phyloP scores from a whole-genome alignment of 2,888 invertebrate genomes.

The Emmelina monodactyla region DNA sequence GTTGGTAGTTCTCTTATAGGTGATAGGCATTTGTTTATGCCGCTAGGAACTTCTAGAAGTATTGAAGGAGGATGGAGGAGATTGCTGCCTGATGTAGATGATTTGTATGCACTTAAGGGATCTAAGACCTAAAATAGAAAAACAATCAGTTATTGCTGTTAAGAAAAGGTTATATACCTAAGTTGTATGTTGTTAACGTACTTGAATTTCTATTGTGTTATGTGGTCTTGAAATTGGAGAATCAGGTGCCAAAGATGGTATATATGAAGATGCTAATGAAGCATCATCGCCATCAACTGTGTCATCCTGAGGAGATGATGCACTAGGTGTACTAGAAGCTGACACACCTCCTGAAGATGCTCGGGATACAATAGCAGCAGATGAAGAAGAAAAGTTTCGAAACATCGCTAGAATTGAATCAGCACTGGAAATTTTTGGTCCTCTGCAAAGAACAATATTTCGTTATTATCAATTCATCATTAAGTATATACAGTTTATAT shows the following conservation, averaged over 20 bases:
- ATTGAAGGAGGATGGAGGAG: constrained; percentile 77
- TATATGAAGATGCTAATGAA: constrained; percentile 72
- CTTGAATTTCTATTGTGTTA: constrained; percentile 58
- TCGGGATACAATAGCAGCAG: constrained; percentile 64
- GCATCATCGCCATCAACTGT: constrained; percentile 74
- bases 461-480: too few relatives aligned
- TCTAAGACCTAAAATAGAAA: constrained; percentile 65
- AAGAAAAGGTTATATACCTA: not conserved
- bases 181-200: constrained; percentile 15
- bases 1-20: constrained; percentile 82
- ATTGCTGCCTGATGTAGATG: constrained; percentile 63
- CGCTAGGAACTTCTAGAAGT: constrained; percentile 77
- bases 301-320: constrained; percentile 78
- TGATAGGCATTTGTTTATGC: constrained; percentile 79
- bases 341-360: constrained; percentile 71
- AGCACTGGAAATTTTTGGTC: constrained; percentile 76
- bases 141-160: not conserved
- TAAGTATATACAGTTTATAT: too few relatives aligned
- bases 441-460: too few relatives aligned
- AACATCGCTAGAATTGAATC: constrained; percentile 84
- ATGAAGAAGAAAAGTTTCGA: constrained; percentile 74
- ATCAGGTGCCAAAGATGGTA: constrained; percentile 67
- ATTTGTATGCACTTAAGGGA: constrained; percentile 72
- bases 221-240: constrained; percentile 64
- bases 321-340: constrained; percentile 75